Conservation (phyloP, 2,797 vertebrate genomes). For the Falco rusticolus region DNA sequence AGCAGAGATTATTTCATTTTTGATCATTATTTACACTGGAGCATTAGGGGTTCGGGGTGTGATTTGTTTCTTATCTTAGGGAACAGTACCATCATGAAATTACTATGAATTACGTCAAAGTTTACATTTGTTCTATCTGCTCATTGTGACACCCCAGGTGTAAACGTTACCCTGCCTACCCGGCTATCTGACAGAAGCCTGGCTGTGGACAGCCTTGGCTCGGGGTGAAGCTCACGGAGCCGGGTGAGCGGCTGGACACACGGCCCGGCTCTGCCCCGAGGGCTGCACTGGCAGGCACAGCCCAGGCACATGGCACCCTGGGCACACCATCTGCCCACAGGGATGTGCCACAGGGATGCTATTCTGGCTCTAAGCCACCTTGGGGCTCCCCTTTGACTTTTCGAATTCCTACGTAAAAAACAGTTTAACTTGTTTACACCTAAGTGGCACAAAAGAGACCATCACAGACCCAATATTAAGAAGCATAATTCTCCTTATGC, state of each 20-base stretch:
- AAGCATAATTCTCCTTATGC: slow-evolving; percentile 1
- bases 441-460: slow-evolving; percentile 45
- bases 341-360: slow-evolving; percentile 9
- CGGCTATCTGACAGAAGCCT: not conserved
- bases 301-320: not conserved
- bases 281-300: not conserved
- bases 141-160: not conserved
- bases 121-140: not conserved
- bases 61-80: not conserved
- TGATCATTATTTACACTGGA: not conserved
- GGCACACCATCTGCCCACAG: not conserved
- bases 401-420: slow-evolving; percentile 35
- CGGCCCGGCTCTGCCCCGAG: not conserved
- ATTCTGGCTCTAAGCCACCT: not conserved
- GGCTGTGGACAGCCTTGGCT: not conserved
- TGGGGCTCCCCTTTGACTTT: not conserved
- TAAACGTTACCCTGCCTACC: not conserved
- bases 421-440: slow-evolving; percentile 27
- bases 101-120: not conserved
- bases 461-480: not conserved
- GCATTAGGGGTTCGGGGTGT: not conserved
- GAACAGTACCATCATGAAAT: not conserved
- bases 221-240: not conserved
- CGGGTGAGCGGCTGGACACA: no score
- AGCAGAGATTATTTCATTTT: not conserved